These are phyloP conservation scores for Drosophila phalerata DNA, from an alignment of 2,888 invertebrate species.

Conservation along the genomic window DNA sequence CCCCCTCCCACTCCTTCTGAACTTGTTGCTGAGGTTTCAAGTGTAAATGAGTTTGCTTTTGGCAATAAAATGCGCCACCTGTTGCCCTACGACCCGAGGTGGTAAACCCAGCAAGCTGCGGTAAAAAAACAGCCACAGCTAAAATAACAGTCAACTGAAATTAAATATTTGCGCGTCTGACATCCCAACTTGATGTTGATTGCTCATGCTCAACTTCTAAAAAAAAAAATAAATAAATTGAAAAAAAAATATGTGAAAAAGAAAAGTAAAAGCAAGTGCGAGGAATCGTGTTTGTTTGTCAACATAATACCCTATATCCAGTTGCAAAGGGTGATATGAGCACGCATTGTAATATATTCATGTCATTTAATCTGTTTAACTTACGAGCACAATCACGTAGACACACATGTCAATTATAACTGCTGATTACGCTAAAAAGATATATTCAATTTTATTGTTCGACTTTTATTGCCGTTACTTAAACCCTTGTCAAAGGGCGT, in stretches of 20 bases:
- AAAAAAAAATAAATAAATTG: constrained; percentile 1
- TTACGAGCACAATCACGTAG: not conserved
- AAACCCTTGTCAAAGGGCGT: constrained; percentile 19
- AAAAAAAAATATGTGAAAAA: not conserved
- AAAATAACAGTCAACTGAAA: constrained; percentile 61
- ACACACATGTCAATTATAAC: constrained; percentile 21
- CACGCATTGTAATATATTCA: not conserved
- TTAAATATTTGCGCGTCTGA: constrained; percentile 67
- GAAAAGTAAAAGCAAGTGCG: constrained; percentile 16
- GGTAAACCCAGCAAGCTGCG: not conserved
- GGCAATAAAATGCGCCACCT: constrained; percentile 64
- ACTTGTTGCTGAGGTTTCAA: constrained; percentile 64
- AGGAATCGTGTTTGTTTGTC: constrained; percentile 26
- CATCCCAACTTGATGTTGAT: constrained; percentile 56
- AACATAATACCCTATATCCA: constrained; percentile 37
- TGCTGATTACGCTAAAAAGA: constrained; percentile 25
- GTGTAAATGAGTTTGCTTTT: constrained; percentile 75
- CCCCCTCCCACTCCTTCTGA: constrained; percentile 8
- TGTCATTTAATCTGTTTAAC: constrained; percentile 4
- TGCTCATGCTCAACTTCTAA: constrained; percentile 49
- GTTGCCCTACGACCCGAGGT: constrained; percentile 48
- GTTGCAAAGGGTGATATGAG: not conserved
- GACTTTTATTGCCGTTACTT: constrained; percentile 22
- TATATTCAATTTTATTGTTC: constrained; percentile 24
- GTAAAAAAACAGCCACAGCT: constrained; percentile 35